Evolutionary conservation across 2,888 invertebrate species (phyloP).

Genomic region (Cataglyphis altisquamis): DNA sequence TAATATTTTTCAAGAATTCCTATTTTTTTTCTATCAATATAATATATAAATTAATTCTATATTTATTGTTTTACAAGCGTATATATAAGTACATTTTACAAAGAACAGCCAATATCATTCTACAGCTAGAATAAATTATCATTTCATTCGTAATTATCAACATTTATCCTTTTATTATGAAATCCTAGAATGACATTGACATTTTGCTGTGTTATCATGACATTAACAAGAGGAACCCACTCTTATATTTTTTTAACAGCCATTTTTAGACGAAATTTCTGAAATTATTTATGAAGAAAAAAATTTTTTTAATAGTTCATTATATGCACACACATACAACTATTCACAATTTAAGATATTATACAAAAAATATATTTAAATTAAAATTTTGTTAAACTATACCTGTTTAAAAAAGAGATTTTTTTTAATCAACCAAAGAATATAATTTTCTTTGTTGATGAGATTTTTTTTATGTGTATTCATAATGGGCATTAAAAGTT

Average conservation of each 20-base stretch:
- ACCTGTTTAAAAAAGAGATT: no score
- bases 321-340: background rate
- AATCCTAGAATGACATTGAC: background rate
- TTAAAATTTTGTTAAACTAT: background rate
- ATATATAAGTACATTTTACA: background rate
- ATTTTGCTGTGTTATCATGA: background rate
- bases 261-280: background rate
- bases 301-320: background rate
- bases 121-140: background rate
- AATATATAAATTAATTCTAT: background rate
- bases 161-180: background rate
- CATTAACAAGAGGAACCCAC: background rate
- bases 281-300: background rate
- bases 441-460: no score
- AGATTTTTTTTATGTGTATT: no score
- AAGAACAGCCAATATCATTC: background rate
- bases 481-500: no score
- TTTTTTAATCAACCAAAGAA: no score
- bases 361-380: background rate
- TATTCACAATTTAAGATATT: background rate
- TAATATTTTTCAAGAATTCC: conserved; percentile 26
- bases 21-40: conserved; percentile 4
- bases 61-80: background rate
- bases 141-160: background rate
- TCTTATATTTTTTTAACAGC: background rate